Base-by-base conservation (phyloP, 2,797 vertebrate species). In the Etheostoma perlongum region DNA sequence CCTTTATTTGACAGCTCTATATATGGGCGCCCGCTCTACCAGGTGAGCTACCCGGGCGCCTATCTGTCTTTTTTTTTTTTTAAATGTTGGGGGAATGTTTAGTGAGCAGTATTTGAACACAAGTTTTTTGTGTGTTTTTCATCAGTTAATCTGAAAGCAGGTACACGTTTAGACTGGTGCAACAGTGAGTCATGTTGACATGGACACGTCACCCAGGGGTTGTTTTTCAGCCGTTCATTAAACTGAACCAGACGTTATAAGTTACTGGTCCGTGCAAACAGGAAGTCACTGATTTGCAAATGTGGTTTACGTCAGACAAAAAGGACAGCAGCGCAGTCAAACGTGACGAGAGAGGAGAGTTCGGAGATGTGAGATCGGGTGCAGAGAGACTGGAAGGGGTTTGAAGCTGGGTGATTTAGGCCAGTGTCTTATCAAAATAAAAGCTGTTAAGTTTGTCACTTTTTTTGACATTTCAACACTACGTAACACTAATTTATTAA, bases 381-480 rank as follows among this genome's bases (percentile, higher is more conserved):
- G 76, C 53, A 72, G 49, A 65, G 6, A n/a, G 10, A 46, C 36
- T 44, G 57, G 64, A 47, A 53, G 18, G 5, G 14, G 18, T 42
- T n/a, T 23, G 53, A 11, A 67, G 23, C 18, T 0, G n/a, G 42
- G 23, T 4, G 44, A 59, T 4, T 40, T 44, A 4, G 14, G 13
- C 52, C n/a, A 1, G 18, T 53, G 49, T 13, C 42, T 40, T 64
- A 40, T 76, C 70, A 74, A 74, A 79, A 77, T 70, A 82, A 77
- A 72, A 67, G 52, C 33, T 7, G 7, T 3, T 25, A 25, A 25
- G 25, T 25, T 25, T 25, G 25, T 25, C 25, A 25, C 25, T 27
- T 27, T 27, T 23, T 27, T 27, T 27, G 27, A 27, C 27, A 4
- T 27, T 27, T 27, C 27, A 27, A 27, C 27, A 27, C 27, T 27